phyloP scores from a whole-genome alignment of 2,888 invertebrate species.

The Seira sanloemensis region DNA sequence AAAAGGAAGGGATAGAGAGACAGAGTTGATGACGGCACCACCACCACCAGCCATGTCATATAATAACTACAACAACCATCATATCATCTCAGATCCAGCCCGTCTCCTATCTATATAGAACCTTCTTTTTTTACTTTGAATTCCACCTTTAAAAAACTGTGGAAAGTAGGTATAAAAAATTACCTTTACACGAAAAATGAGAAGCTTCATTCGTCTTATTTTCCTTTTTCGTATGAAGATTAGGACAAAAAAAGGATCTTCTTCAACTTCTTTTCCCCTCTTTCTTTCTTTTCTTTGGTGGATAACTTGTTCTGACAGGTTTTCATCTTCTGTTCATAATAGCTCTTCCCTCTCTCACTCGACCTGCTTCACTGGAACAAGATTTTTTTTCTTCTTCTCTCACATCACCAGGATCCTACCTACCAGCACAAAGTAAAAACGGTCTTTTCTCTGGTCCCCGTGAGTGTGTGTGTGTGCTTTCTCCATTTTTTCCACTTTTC shows the following conservation, averaged over 20 bases:
- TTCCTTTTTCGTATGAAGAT: constrained; percentile 19
- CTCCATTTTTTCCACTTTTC: constrained; percentile 28
- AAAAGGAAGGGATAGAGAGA: background rate
- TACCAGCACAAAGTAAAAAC: constrained; percentile 13
- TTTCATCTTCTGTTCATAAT: constrained; percentile 45
- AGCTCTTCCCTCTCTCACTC: constrained; percentile 26
- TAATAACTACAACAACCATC: background rate
- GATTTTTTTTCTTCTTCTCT: background rate
- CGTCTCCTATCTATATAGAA: too few relatives aligned
- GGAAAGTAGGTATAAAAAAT: constrained; percentile 31
- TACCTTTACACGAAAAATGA: constrained; percentile 34
- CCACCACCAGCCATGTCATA: background rate
- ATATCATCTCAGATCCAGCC: background rate
- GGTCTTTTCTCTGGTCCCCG: constrained; percentile 3
- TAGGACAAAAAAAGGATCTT: constrained; percentile 45
- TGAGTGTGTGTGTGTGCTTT: too few relatives aligned
- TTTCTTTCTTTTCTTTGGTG: background rate
- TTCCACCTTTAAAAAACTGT: background rate
- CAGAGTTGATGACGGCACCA: background rate
- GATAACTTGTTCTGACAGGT: constrained; percentile 50
- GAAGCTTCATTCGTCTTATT: constrained; percentile 33
- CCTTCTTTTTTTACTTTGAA: too few relatives aligned
- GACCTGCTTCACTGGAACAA: constrained; percentile 2
- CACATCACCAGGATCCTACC: constrained; percentile 15
- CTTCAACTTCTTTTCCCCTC: constrained; percentile 23